These are phyloP conservation scores for Gymnopithys bicolor DNA, from an alignment of 2,797 vertebrate species.

Conservation along the genomic window DNA sequence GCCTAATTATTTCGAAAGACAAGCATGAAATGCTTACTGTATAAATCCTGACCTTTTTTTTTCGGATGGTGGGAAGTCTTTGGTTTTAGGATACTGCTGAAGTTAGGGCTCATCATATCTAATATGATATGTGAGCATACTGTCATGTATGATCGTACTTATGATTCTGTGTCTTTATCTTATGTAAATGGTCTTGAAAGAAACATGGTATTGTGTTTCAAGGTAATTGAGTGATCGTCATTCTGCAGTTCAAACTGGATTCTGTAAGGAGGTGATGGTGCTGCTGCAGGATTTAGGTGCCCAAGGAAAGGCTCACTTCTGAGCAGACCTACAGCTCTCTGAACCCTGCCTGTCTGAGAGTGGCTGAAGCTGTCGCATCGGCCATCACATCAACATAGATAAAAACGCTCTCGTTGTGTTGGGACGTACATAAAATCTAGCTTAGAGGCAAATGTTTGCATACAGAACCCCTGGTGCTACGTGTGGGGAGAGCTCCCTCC, in stretches of 20 bases:
- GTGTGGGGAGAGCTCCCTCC: no score
- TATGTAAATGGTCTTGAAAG: neutral
- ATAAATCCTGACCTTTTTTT: neutral
- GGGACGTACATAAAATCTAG: neutral
- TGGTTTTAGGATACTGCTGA: neutral
- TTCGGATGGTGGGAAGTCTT: fast-evolving
- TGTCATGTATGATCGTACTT: neutral
- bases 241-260: neutral
- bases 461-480: neutral
- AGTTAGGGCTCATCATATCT: neutral
- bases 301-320: neutral
- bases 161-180: neutral
- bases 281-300: neutral
- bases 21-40: neutral
- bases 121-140: fast-evolving
- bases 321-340: neutral
- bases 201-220: neutral
- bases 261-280: neutral
- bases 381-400: no score
- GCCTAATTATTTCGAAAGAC: neutral
- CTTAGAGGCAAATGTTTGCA: neutral
- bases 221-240: fast-evolving
- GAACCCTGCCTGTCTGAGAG: no score
- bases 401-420: neutral
- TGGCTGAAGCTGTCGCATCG: neutral